These are phyloP conservation scores for Rhea pennata DNA, from an alignment of 2,113 vertebrate genomes.

Conservation along the genomic window DNA sequence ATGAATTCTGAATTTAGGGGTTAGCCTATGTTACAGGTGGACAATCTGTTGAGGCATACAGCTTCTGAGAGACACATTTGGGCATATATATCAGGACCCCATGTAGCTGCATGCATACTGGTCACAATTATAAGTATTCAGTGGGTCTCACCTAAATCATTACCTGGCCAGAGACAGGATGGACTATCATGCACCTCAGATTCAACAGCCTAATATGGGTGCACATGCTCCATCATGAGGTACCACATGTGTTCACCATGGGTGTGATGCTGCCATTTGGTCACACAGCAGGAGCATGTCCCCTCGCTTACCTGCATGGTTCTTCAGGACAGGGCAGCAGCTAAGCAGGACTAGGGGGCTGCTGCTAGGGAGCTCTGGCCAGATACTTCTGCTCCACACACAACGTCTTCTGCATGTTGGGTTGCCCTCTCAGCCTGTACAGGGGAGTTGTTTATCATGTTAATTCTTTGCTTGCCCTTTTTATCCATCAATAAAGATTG, in stretches of 20 bases:
- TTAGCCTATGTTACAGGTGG: neutral
- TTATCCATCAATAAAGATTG: neutral
- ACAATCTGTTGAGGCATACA: neutral
- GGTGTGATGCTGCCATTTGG: neutral
- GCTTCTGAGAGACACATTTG: neutral
- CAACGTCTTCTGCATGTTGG: neutral
- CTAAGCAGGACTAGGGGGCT: neutral
- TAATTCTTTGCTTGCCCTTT: neutral
- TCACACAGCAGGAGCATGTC: neutral
- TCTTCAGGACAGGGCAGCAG: neutral
- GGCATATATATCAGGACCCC: neutral
- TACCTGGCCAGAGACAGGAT: neutral
- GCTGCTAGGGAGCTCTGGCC: neutral
- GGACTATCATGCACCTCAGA: neutral
- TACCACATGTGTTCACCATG: neutral
- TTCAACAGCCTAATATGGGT: neutral
- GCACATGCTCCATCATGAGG: neutral
- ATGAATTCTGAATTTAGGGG: neutral
- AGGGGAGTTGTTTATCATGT: neutral
- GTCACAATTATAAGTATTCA: neutral
- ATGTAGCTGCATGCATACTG: no score
- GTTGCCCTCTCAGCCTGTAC: neutral
- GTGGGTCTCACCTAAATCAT: neutral
- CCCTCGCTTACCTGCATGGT: accelerated
- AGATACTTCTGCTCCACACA: neutral